A percentile compares a stretch with the other conserved stretches of the same genome.
Conservation (phyloP, 2,113 vertebrate genomes). For the Bufo bufo region DNA sequence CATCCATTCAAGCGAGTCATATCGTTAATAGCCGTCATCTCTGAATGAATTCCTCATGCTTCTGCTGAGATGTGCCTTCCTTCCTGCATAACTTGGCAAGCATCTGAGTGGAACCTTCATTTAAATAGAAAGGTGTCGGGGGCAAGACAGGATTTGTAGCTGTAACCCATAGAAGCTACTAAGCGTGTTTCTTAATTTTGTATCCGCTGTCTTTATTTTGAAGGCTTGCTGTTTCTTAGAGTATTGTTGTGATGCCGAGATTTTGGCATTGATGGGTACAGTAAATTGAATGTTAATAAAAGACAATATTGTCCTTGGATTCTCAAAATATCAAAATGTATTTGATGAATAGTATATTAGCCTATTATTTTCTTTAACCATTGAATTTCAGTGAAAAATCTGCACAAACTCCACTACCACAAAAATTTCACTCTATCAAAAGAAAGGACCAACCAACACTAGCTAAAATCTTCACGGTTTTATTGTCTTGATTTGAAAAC, state of each 20-base stretch:
- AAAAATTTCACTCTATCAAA: not conserved
- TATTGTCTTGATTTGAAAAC: too few species aligned
- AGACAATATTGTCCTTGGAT: not conserved
- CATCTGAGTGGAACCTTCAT: conserved; percentile 45
- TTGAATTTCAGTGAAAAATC: not conserved
- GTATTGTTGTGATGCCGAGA: not conserved
- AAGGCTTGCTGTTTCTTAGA: not conserved
- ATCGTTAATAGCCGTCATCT: conserved; percentile 61
- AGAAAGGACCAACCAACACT: too few species aligned
- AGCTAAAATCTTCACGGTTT: too few species aligned
- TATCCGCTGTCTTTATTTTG: not conserved
- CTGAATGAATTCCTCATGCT: conserved; percentile 46
- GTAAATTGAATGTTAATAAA: conserved; percentile 22
- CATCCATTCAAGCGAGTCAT: conserved; percentile 51
- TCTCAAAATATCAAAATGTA: conserved; percentile 5
- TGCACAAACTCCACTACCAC: not conserved
- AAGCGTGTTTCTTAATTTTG: not conserved
- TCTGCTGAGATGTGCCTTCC: conserved; percentile 2
- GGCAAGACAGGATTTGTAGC: conserved; percentile 67
- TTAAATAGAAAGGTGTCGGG: conserved; percentile 31
- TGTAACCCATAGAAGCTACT: conserved; percentile 15
- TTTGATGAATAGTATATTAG: not conserved
- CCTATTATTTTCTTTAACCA: not conserved
- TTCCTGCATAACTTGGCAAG: conserved; percentile 52
- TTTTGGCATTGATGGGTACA: conserved; percentile 13